phyloP scores from a whole-genome alignment of 2,888 invertebrate genomes.

The Erebia palarica region DNA sequence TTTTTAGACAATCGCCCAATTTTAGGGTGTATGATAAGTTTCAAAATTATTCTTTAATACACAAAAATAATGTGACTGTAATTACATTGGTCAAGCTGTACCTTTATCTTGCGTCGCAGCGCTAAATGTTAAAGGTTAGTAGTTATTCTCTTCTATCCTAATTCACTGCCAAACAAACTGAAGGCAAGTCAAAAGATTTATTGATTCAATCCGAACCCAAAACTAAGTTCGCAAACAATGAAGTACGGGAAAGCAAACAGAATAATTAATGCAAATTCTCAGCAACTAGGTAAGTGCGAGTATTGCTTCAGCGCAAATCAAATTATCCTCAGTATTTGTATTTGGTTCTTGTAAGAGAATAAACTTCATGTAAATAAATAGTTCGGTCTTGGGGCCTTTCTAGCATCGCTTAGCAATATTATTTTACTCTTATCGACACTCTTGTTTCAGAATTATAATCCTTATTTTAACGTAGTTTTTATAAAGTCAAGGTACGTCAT shows the following conservation, averaged over 20 bases:
- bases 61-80: too few species aligned
- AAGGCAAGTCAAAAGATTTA: constrained; percentile 3
- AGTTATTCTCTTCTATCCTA: background rate
- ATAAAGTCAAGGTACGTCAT: too few species aligned
- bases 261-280: constrained; percentile 24
- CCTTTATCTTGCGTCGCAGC: too few species aligned
- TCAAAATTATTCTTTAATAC: too few species aligned
- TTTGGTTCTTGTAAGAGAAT: constrained; percentile 27
- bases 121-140: too few species aligned
- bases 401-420: too few species aligned
- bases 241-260: constrained; percentile 4
- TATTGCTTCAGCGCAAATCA: constrained; percentile 26
- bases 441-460: too few species aligned
- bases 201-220: constrained; percentile 21
- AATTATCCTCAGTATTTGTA: constrained; percentile 29
- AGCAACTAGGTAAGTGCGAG: constrained; percentile 1
- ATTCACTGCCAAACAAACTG: constrained; percentile 2
- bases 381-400: background rate
- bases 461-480: too few species aligned
- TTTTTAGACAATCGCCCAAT: too few species aligned
- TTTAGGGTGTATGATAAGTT: too few species aligned
- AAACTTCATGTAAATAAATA: constrained; percentile 28
- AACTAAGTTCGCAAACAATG: constrained; percentile 17
- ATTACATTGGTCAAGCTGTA: too few species aligned
- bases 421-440: too few species aligned